These are phyloP conservation scores for Abscondita cerata DNA, from an alignment of 2,888 invertebrate species.

Conservation along the genomic window DNA sequence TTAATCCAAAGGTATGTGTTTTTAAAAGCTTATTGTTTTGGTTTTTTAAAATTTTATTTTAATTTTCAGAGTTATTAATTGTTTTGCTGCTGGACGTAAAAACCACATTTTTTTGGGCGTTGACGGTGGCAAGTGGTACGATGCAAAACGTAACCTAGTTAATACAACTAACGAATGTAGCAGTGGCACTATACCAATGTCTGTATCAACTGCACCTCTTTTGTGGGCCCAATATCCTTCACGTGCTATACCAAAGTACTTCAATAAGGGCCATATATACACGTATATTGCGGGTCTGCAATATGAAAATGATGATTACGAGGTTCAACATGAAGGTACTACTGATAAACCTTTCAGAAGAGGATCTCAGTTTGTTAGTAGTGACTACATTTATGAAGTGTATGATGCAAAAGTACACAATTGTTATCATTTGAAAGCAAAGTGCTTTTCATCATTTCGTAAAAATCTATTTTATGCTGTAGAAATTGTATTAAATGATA, in stretches of 20 bases:
- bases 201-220: not conserved
- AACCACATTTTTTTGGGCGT: constrained; percentile 10
- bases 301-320: constrained; percentile 7
- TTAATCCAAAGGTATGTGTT: constrained; percentile 6
- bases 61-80: constrained; percentile 12
- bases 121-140: constrained; percentile 22
- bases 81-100: constrained; percentile 11
- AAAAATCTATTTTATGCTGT: not conserved
- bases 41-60: not conserved
- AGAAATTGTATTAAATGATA: no score
- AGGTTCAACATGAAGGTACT: not conserved
- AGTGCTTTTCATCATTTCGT: no score
- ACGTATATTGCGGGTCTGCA: constrained; percentile 11
- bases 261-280: constrained; percentile 18
- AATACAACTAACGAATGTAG: no score
- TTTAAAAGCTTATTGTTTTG: not conserved
- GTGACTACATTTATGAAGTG: not conserved
- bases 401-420: not conserved
- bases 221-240: constrained; percentile 13
- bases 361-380: not conserved
- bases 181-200: no score
- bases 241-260: constrained; percentile 5
- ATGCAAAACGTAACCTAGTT: constrained; percentile 1
- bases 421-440: no score
- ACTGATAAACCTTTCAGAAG: not conserved